Evolutionary conservation across 35 echinoderm and acorn worm genomes (phyloP), one percentile per base, ranked within the genome.

Genomic region (Holothuria glaberrima): DNA sequence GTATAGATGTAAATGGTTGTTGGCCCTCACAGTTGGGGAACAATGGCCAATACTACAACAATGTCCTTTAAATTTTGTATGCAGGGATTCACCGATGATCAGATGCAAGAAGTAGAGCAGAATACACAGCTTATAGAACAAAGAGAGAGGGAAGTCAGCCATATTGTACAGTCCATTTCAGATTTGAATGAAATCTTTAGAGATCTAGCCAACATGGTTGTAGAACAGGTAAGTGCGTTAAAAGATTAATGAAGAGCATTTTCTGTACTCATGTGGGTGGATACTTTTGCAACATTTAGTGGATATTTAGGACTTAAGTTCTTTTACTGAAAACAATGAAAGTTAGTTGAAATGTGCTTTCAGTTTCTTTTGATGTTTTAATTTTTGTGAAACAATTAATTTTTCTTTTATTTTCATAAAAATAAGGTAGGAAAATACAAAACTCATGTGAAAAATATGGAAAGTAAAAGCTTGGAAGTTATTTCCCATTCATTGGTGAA

Each of bases 101-200:
- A 98, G 68, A 82, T 98, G 72, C 96, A 98, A 48, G 59, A 87
- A 72, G 96, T 98, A 14, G 96, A 94, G 20, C 64, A 94, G 72
- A 98, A 98, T 64, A 57, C 78, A 3, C 29, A 88, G 35, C 13
- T 94, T 21, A 90, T 98, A 48, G 93, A 92, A 71, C 90, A 98
- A 52, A 78, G 96, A 50, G 96, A 98, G 45, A 94, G 94, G 31
- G 96, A 98, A 85, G 87, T 98, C 35, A 87, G 46, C 14, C 96
- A 98, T 61, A 98, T 98, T 48, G 96, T 98, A 68, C 96, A 98
- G 75, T 98, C 96, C 3, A 98, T 98, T 75, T 90, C 91, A 90
- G 96, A 98, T 59, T 90, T 98, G 6, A 98, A 98, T 75, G 96
- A 98, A 67, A 94, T 98, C 31, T 98, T 98, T 63, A 90, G 96